These are phyloP conservation scores for Vespertilio murinus DNA, from an alignment of 2,797 vertebrate species.

Conservation along the genomic window DNA sequence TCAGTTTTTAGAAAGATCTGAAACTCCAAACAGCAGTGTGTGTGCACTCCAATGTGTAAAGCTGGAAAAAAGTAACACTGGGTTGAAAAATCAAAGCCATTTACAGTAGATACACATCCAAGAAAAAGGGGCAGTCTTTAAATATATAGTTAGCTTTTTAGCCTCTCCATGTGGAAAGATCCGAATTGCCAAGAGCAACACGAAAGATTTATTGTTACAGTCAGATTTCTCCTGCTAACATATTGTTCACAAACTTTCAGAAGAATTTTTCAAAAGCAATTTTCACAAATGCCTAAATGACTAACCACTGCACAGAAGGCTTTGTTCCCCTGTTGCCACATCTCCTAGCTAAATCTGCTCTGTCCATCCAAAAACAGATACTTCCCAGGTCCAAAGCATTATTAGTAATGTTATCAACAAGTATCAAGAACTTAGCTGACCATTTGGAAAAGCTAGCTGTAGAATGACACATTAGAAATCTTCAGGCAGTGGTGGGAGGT, in stretches of 20 bases:
- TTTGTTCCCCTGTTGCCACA: neutral
- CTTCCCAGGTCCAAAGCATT: neutral
- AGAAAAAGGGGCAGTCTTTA: constrained; percentile 65
- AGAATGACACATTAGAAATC: neutral
- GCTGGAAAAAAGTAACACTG: constrained; percentile 64
- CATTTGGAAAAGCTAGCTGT: neutral
- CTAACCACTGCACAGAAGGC: neutral
- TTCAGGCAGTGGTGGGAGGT: neutral
- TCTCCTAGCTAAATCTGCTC: neutral
- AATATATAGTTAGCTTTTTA: constrained; percentile 76
- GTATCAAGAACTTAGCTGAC: neutral
- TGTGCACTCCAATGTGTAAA: constrained; percentile 43
- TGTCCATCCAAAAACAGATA: neutral
- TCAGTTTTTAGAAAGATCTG: constrained; percentile 71
- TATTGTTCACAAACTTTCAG: constrained; percentile 58
- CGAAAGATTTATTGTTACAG: constrained; percentile 37
- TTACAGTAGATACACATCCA: constrained; percentile 54
- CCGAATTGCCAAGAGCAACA: constrained; percentile 22
- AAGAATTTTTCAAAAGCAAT: constrained; percentile 22
- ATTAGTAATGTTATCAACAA: neutral
- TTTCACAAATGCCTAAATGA: constrained; percentile 43
- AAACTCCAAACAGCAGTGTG: constrained; percentile 68
- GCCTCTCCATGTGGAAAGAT: constrained; percentile 62
- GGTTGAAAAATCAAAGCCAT: constrained; percentile 73
- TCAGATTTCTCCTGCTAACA: constrained; percentile 13